Base-by-base conservation (phyloP, 2,888 invertebrate genomes). In the Cabera pusaria region DNA sequence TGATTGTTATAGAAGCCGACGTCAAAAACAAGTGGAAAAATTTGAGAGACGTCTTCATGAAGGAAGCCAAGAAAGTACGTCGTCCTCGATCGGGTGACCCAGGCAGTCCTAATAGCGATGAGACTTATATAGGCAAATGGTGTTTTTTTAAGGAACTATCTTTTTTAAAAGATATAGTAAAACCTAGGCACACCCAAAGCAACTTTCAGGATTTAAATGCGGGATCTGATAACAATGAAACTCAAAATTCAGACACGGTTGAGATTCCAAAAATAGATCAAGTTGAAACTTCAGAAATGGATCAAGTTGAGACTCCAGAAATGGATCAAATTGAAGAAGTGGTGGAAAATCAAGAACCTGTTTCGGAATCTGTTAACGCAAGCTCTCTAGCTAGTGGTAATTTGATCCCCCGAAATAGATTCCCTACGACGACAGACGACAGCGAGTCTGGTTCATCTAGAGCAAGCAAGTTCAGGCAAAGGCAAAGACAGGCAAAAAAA, bases 51-150 rank as follows among this genome's bases (percentile, higher is more conserved):
- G 40, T 47, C 9, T 49, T 43, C 28, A 25, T 43, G 29, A 49
- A 49, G 11, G 45, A 49, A 45, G 29, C 16, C n/a, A 46, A 41
- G 19, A 49, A 49, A 16, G 41, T 46, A 35, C 45, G 43, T 27
- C 25, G 19, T 11, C 51, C 44, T 41, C 48, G 44, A 42, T 51
- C 51, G 3, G 50, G 50, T 9, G 50, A 50, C 31, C 44, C 44
- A 47, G 47, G 47, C 41, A 50, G 50, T 16, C 47, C 42, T 34
- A 42, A 47, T 47, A 40, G 8, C 40, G 41, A 44, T 8, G 41
- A 39, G 6, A 42, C 5, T 14, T 50, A 42, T 34, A 36, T 29
- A 38, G 38, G 42, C 22, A 46, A 43, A 8, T 44, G 44, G 44
- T 16, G 19, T 24, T 37, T 18, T 38, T 39, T 39, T 39, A 26